These are phyloP conservation scores for Agrochola circellaris DNA, from an alignment of 2,888 invertebrate species.

Conservation along the genomic window DNA sequence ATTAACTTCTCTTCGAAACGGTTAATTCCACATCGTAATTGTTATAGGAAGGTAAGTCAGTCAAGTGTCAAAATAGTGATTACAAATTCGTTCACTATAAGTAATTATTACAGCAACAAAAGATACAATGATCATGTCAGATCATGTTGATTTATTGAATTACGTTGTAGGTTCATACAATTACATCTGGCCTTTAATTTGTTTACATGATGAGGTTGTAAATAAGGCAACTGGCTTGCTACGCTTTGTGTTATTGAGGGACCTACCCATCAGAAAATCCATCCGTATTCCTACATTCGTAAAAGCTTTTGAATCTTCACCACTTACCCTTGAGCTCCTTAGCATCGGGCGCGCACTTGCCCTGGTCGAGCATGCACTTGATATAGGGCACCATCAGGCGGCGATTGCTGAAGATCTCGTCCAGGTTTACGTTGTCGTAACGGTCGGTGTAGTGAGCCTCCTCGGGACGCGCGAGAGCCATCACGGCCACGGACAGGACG, in stretches of 20 bases:
- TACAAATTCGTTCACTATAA: background rate
- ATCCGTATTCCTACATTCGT: background rate
- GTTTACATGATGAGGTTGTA: background rate
- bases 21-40: background rate
- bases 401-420: constrained; percentile 92
- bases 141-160: background rate
- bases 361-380: constrained; percentile 92
- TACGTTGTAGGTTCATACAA: too few species aligned
- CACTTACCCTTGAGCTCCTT: constrained; percentile 91
- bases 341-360: constrained; percentile 92
- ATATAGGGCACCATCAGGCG: constrained; percentile 92
- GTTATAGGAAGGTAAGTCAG: background rate
- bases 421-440: constrained; percentile 93
- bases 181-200: background rate
- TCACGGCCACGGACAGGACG: constrained; percentile 71
- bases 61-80: background rate
- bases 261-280: background rate
- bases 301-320: background rate
- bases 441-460: constrained; percentile 89
- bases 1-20: background rate
- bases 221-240: background rate
- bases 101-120: background rate
- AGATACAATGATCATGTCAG: background rate
- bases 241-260: too few species aligned
- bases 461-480: constrained; percentile 70